Evolutionary conservation across 2,797 vertebrate species (phyloP), one percentile per base, ranked within the genome.

Genomic region (Enteromius thamalakanensis): DNA sequence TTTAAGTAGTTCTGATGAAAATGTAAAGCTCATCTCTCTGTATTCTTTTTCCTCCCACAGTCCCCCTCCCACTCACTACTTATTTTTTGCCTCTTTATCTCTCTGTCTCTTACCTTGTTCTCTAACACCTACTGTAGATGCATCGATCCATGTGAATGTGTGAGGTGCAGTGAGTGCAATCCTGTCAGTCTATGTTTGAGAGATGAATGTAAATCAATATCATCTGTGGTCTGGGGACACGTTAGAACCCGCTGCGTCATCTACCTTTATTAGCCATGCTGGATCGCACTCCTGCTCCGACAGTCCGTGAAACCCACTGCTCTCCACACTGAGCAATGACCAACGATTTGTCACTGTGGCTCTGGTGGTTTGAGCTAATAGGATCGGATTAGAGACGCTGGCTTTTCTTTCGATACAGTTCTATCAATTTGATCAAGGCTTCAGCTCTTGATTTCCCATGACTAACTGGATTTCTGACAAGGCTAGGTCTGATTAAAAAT

Each of bases 191-290:
- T 37, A 67, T 82, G 89, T 92, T 89, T 85, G 86, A 80, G 75
- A 90, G 86, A 92, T 92, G 89, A 90, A 90, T 90, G 90, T 82
- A 92, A 92, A 93, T 94, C 93, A 86, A 93, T 93, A 89, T 34
- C 10, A 88, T 79, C 85, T 76, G 82, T 49, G 65, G 86, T 69
- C 81, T 72, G 79, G 87, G 90, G 89, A 89, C 40, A 37, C 76
- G 80, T 92, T 89, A 86, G 89, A 89, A 90, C 72, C 83, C 45
- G 40, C 69, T 17, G 8, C 47, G 85, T 91, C 88, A 62, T 89
- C 85, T 71, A 77, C 79, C 64, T 87, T 86, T 81, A 75, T 81
- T 83, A 85, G 53, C 70, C 60, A 42, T 65, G 51, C 84, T 67
- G 42, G 67, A 58, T 67, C 68, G 29, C 55, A 58, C 65, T 82